Evolutionary conservation across 2,113 vertebrate species (phyloP), one percentile per base, ranked within the genome.

Genomic region (Myanophis thanlyinensis): DNA sequence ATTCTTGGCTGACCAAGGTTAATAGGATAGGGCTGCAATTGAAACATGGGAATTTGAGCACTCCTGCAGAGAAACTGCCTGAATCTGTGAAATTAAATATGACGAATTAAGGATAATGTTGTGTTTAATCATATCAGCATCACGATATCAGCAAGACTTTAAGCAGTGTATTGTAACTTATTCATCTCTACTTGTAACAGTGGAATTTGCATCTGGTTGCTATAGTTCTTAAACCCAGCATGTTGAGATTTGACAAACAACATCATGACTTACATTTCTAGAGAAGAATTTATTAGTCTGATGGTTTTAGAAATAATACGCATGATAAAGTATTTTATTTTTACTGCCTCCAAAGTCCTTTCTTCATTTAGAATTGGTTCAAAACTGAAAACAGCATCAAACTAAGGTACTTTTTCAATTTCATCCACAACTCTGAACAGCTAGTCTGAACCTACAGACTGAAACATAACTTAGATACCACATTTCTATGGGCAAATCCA

Each of bases 401-500:
- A 51, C 11, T 7, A 49, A 73, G 18, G n/a, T 80, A 27, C 47
- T 15, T 73, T 25, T n/a, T 49, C 47, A 35, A 10, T 56, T 91
- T 44, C 40, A 6, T 35, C 22, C 54, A 51, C 13, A 62, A 91
- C n/a, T 62, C 22, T 40, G n/a, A 91, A 62, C 12, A 40, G 9
- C 48, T 73, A 35, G n/a, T 73, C 67, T 73, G 67, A 73, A 20
- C 15, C n/a, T 73, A 20, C 35, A 3, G 35, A n/a, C n/a, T 67
- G 27, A 30, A 67, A n/a, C 27, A n/a, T 13, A 13, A 67, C 5
- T 80, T 80, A 80, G 7, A 35, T 22, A 80, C 8, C 51, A 89
- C 51, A 53, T 11, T 40, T 93, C 5, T 87, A 51, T 86, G 80
- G 22, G 22, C 44, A 93, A 93, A 95, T 85, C 73, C 35, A 44